Percentiles rank a stretch among this genome's conserved stretches.
These are phyloP conservation scores for Perizoma affinitatum DNA, from an alignment of 2,888 invertebrate species.

Conservation along the genomic window DNA sequence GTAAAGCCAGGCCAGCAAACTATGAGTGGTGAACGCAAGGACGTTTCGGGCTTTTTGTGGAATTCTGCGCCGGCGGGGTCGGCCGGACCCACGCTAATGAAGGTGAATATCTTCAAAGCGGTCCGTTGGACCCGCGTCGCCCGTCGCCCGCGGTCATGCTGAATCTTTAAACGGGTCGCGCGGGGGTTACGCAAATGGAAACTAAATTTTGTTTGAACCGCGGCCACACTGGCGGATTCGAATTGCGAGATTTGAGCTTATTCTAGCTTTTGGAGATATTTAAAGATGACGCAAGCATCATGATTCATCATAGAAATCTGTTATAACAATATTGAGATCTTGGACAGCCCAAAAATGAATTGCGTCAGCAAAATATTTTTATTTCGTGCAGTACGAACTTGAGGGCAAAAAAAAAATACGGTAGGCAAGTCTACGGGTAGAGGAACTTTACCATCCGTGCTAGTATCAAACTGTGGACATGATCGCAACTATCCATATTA, in stretches of 20 bases:
- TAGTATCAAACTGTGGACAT: no score
- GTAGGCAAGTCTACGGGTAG: no score
- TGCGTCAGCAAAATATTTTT: no score
- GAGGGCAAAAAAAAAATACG: no score
- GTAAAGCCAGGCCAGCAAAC: conserved; percentile 31
- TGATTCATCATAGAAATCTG: no score
- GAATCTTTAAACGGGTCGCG: conserved; percentile 77
- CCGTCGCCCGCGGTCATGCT: conserved; percentile 69
- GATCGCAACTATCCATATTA: no score
- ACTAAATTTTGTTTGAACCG: conserved; percentile 54
- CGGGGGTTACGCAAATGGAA: conserved; percentile 58
- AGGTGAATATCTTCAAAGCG: conserved; percentile 81
- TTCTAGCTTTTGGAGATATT: conserved; percentile 1
- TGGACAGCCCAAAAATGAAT: no score
- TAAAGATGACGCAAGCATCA: not conserved
- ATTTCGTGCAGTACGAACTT: no score
- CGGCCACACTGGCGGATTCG: conserved; percentile 31
- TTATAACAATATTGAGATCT: no score
- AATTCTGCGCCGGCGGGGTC: conserved; percentile 51
- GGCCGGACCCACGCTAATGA: conserved; percentile 73
- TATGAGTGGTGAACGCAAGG: conserved; percentile 38
- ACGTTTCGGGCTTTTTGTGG: conserved; percentile 24
- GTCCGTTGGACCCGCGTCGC: conserved; percentile 59
- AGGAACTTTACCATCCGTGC: no score
- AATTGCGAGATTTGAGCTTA: conserved; percentile 8